phyloP scores from a whole-genome alignment of 2,888 invertebrate species.

The Allygus modestus region DNA sequence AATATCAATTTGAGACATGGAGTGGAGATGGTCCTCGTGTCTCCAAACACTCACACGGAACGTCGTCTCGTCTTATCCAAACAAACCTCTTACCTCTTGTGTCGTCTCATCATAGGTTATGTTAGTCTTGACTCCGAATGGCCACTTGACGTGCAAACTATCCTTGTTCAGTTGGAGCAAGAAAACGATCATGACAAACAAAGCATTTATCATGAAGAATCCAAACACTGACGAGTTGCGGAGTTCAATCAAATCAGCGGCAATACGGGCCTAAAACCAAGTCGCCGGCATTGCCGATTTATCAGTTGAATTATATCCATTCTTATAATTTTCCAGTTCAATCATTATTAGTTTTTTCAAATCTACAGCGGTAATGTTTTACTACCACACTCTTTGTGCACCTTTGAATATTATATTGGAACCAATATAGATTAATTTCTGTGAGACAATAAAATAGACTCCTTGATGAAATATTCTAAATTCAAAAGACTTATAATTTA shows the following conservation, averaged over 20 bases:
- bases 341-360: not conserved
- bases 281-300: conserved; percentile 48
- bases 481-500: too few species aligned
- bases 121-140: conserved; percentile 95
- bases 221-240: conserved; percentile 97
- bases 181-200: conserved; percentile 99
- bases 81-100: conserved; percentile 87
- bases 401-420: too few species aligned
- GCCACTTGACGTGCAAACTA: conserved; percentile 97
- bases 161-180: conserved; percentile 99
- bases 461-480: too few species aligned
- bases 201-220: conserved; percentile 99
- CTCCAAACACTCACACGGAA: not conserved
- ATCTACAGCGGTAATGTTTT: not conserved
- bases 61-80: not conserved
- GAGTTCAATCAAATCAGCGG: conserved; percentile 94
- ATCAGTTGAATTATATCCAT: conserved; percentile 7
- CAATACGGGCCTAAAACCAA: conserved; percentile 91
- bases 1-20: too few species aligned
- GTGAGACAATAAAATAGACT: too few species aligned
- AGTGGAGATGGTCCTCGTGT: too few species aligned
- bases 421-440: too few species aligned
- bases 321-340: not conserved
- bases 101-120: conserved; percentile 93
- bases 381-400: too few species aligned